phyloP scores from a whole-genome alignment of 2,797 vertebrate species.

The Enteromius anoplus region DNA sequence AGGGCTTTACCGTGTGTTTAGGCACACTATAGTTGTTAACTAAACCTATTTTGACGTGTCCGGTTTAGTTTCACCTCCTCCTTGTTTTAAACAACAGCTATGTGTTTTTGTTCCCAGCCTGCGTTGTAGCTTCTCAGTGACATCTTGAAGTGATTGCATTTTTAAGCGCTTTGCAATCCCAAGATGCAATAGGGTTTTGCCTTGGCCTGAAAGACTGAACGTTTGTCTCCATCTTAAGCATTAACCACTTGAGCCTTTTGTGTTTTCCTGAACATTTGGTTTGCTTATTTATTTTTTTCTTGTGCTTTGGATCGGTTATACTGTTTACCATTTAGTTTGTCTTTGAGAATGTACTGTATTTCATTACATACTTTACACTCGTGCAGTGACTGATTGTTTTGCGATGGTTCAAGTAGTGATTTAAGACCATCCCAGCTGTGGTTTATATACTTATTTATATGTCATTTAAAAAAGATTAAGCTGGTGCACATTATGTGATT shows the following conservation, averaged over 20 bases:
- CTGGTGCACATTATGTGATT: constrained; percentile 11
- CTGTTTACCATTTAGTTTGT: constrained; percentile 21
- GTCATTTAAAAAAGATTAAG: not conserved
- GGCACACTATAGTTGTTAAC: not conserved
- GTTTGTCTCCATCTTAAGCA: not conserved
- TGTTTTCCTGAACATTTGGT: not conserved
- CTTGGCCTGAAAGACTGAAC: constrained; percentile 21
- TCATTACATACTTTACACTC: not conserved
- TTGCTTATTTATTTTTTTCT: constrained; percentile 25
- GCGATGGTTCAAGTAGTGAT: constrained; percentile 15
- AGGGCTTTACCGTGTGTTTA: not conserved
- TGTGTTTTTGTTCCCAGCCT: constrained; percentile 1
- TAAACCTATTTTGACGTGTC: not conserved
- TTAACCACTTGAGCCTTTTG: constrained; percentile 25
- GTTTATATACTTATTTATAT: constrained; percentile 37
- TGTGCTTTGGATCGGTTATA: constrained; percentile 16
- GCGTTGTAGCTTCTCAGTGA: not conserved
- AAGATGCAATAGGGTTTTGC: constrained; percentile 23
- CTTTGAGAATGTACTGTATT: not conserved
- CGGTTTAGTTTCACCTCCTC: not conserved
- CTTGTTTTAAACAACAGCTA: not conserved
- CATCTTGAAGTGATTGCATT: not conserved
- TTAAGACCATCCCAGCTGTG: constrained; percentile 6
- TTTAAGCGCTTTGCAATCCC: not conserved
- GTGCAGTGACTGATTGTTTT: not conserved